These are phyloP conservation scores for Urocitellus parryii DNA, from an alignment of 2,113 vertebrate genomes.

Conservation along the genomic window DNA sequence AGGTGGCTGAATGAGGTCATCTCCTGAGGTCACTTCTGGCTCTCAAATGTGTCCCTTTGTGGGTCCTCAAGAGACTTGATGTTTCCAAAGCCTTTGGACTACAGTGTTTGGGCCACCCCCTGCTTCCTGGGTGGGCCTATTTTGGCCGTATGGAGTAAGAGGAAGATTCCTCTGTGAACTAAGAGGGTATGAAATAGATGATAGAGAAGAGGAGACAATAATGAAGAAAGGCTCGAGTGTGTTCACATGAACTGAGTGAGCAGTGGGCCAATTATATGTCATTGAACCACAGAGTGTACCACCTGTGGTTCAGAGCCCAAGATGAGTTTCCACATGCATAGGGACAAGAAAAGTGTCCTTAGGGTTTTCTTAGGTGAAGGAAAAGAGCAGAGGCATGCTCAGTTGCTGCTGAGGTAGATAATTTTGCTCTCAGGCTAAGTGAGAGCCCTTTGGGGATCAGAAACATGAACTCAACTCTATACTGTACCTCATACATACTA, in stretches of 20 bases:
- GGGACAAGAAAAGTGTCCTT: background rate
- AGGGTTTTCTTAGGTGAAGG: background rate
- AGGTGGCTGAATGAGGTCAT: conserved; percentile 61
- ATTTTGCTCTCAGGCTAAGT: background rate
- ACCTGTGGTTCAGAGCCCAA: background rate
- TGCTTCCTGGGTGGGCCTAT: background rate
- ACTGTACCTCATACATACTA: background rate
- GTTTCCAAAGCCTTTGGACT: background rate
- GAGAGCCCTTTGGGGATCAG: background rate
- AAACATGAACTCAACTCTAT: background rate
- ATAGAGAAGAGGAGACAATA: background rate
- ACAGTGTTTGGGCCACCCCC: background rate
- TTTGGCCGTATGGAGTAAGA: background rate
- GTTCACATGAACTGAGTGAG: background rate
- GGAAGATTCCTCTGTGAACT: background rate
- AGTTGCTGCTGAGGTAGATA: background rate
- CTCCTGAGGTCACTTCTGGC: conserved; percentile 24
- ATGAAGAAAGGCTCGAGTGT: background rate
- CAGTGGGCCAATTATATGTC: background rate
- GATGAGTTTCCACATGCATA: background rate
- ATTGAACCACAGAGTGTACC: background rate
- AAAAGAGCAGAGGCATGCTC: background rate
- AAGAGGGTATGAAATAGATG: background rate
- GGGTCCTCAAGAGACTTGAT: background rate
- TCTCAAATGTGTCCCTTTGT: conserved; percentile 19